phyloP scores from a whole-genome alignment of 2,797 vertebrate species.

The Chaenodraco wilsoni region DNA sequence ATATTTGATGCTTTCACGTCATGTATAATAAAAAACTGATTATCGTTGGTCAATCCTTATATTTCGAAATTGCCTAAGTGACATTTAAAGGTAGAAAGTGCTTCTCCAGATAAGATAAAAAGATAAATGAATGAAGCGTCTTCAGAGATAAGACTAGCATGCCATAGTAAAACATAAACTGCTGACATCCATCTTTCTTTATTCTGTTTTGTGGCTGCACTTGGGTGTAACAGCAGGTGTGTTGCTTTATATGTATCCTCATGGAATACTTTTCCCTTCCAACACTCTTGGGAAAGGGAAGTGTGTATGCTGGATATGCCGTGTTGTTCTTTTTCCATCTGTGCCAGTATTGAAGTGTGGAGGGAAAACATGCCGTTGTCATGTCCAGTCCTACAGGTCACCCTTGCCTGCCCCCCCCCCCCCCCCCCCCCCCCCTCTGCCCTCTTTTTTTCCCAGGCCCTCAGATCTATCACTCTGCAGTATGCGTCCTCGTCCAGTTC shows the following conservation, averaged over 20 bases:
- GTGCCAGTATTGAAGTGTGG: slow-evolving; percentile 35
- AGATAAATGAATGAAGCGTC: slow-evolving; percentile 1
- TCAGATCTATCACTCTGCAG: slow-evolving; percentile 91
- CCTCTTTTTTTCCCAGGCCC: slow-evolving; percentile 79
- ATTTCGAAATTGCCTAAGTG: not conserved
- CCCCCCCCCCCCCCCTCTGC: slow-evolving; percentile 19
- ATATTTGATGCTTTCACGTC: too few relatives aligned
- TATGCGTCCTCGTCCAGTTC: slow-evolving; percentile 93
- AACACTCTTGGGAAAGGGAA: slow-evolving; percentile 14
- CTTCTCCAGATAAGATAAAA: not conserved
- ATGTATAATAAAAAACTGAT: not conserved
- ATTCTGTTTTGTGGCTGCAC: slow-evolving; percentile 71
- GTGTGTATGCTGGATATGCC: slow-evolving; percentile 22
- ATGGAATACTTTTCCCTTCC: slow-evolving; percentile 14
- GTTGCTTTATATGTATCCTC: slow-evolving; percentile 66
- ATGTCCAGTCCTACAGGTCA: slow-evolving; percentile 45
- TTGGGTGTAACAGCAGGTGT: slow-evolving; percentile 86
- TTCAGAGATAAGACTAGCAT: not conserved
- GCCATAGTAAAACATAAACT: slow-evolving; percentile 24
- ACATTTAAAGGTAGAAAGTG: not conserved
- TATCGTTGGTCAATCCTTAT: not conserved
- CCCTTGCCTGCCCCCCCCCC: slow-evolving; percentile 56
- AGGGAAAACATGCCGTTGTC: slow-evolving; percentile 41
- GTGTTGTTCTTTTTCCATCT: slow-evolving; percentile 27
- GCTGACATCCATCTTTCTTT: slow-evolving; percentile 54